phyloP scores from a whole-genome alignment of 2,888 invertebrate species.

The Poecilus cupreus region DNA sequence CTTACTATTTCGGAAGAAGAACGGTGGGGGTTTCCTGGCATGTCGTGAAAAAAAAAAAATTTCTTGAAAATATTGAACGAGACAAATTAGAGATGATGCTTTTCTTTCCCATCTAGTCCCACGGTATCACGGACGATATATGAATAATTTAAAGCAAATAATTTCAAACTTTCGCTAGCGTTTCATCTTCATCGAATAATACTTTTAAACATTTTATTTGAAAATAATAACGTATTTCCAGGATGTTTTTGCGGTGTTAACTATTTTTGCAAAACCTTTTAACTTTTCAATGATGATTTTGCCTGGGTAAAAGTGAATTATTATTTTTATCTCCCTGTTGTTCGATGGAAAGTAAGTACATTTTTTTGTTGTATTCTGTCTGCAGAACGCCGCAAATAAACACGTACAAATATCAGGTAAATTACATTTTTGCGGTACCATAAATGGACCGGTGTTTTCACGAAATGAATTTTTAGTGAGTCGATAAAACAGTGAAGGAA shows the following conservation, averaged over 20 bases:
- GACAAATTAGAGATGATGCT: too few relatives aligned
- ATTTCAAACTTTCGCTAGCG: not conserved
- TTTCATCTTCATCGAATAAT: too few relatives aligned
- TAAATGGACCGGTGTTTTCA: not conserved
- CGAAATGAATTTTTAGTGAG: conserved; percentile 18
- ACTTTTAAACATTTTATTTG: not conserved
- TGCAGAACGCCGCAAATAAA: not conserved
- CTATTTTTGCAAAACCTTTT: not conserved
- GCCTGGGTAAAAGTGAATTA: not conserved
- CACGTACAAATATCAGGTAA: conserved; percentile 19
- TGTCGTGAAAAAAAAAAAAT: too few relatives aligned
- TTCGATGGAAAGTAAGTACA: not conserved
- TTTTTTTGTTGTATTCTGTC: too few relatives aligned
- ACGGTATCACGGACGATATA: too few relatives aligned
- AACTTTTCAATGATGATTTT: too few relatives aligned
- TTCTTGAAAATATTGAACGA: too few relatives aligned
- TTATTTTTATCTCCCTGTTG: not conserved
- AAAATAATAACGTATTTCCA: conserved; percentile 1
- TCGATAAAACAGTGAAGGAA: not conserved
- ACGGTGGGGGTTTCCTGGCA: too few relatives aligned
- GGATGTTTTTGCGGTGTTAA: not conserved
- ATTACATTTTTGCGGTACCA: conserved; percentile 11
- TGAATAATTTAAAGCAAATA: not conserved
- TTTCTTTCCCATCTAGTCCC: too few relatives aligned
- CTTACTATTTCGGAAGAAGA: too few relatives aligned